phyloP scores from a whole-genome alignment of 2,113 vertebrate species.

The Oxyura jamaicensis region DNA sequence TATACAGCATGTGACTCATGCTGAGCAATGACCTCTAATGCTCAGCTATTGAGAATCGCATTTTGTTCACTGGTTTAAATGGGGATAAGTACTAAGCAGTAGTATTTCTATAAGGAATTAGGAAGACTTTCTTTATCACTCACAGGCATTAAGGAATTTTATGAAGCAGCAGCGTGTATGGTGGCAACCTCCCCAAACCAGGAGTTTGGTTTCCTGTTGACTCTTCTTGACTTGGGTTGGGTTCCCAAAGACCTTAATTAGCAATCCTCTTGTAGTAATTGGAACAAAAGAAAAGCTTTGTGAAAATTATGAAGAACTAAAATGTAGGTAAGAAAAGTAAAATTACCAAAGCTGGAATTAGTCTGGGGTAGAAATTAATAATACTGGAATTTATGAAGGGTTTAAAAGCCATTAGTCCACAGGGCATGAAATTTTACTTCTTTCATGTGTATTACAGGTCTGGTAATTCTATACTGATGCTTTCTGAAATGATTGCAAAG shows the following conservation, averaged over 20 bases:
- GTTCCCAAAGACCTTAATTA: neutral
- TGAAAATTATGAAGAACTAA: neutral
- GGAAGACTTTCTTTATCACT: neutral
- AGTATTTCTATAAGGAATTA: neutral
- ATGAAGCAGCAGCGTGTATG: rapidly evolving
- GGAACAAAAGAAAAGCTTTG: neutral
- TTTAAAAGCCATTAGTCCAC: constrained; percentile 12
- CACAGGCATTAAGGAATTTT: neutral
- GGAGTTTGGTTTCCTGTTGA: neutral
- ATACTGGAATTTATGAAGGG: neutral
- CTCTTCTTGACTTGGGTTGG: neutral
- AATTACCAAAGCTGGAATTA: neutral
- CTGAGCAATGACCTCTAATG: rapidly evolving
- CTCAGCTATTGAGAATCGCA: rapidly evolving
- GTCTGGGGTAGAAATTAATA: constrained; percentile 5
- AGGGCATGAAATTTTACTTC: neutral
- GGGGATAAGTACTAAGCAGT: neutral
- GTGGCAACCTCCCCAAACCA: neutral
- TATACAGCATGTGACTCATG: rapidly evolving
- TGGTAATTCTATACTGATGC: neutral
- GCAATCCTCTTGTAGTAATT: neutral
- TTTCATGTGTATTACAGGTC: rapidly evolving
- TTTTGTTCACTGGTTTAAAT: rapidly evolving
- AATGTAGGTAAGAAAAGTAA: neutral
- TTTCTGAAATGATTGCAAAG: neutral